Base-by-base conservation (phyloP, 2,797 vertebrate genomes). In the Mastacembelus armatus region DNA sequence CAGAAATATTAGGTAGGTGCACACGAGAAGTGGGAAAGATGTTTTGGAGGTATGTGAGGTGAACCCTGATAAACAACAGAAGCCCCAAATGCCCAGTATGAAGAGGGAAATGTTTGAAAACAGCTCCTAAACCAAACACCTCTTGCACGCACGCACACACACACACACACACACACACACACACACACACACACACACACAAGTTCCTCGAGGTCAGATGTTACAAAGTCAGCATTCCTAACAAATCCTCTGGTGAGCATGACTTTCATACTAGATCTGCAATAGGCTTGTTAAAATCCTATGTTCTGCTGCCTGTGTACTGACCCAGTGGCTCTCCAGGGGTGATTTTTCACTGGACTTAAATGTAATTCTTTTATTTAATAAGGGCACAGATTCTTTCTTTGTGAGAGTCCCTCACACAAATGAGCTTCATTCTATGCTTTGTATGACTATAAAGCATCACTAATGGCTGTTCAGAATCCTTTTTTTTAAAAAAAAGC, bases 241-340 rank as follows among this genome's bases (percentile, higher is more conserved):
- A 72, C 73, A 72, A 87, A 86, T 77, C 78, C 83, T 78, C 65
- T 54, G 39, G 72, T 74, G 86, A 79, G 74, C 68, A 68, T 24
- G 60, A 60, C 59, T 73, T 80, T 61, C 60, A 56, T 39, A 78
- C 75, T 45, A 55, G 68, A 60, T 80, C 71, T 75, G 80, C 61
- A 72, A 63, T 50, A 38, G 58, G 66, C 80, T 86, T 81, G 78
- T 86, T 88, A 79, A 86, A 87, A 80, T 69, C 71, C 26, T 66
- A 61, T 77, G 79, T 85, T 85, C 74, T 16, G 57, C 69, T 78
- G 81, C 70, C 70, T 79, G 83, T 66, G 76, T 76, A 67, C 73
- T 81, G 81, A 83, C 84, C 80, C 85, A 16, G 30, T 10, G 30
- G 26, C 60, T 77, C 81, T 60, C 60, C 49, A 44, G 64, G 45